Conservation (phyloP, 92 coral and sea anemone species). For the Phenganax stokvisi region DNA sequence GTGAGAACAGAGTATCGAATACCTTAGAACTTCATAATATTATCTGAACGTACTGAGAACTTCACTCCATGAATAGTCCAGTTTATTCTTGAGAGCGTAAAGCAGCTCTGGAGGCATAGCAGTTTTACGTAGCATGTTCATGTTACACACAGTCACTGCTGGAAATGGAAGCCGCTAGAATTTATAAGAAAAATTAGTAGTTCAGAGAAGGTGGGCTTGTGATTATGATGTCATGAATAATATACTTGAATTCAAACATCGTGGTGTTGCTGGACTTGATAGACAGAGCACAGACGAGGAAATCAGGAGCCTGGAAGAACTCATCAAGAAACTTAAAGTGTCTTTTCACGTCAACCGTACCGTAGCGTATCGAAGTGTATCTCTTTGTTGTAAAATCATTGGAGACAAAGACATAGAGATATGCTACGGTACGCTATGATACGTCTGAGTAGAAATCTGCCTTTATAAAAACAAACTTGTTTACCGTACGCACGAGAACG, state of each 20-base stretch:
- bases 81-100: background rate
- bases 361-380: no score
- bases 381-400: no score
- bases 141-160: conserved; percentile 24
- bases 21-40: background rate
- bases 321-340: no score
- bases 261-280: no score
- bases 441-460: no score
- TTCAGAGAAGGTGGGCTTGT: background rate
- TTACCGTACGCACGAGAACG: no score
- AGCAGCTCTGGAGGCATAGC: background rate
- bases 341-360: no score
- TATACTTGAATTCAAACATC: background rate
- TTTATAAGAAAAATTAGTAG: background rate
- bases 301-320: no score
- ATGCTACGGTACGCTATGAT: no score
- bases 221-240: background rate
- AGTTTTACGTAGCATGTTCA: conserved; percentile 21
- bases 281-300: no score
- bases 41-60: background rate
- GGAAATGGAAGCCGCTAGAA: conserved; percentile 21
- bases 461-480: no score
- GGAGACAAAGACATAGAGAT: no score
- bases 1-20: background rate
- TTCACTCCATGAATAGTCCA: background rate